phyloP scores from a whole-genome alignment of 2,888 invertebrate species.

The Drosophila robusta region DNA sequence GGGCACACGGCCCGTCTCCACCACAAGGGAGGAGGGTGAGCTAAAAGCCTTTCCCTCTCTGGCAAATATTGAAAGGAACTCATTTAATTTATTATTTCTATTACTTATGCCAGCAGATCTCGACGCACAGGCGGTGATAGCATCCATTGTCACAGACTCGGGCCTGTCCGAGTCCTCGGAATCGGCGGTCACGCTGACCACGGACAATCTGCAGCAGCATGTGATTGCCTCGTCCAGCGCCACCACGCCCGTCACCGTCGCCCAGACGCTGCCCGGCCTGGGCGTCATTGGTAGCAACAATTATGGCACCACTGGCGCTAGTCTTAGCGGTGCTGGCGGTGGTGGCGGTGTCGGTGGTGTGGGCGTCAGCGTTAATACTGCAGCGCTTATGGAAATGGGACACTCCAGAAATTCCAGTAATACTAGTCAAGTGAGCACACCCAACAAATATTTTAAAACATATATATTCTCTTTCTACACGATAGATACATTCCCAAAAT shows the following conservation, averaged over 20 bases:
- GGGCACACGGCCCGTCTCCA: constrained; percentile 82
- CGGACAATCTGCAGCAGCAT: constrained; percentile 79
- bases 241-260: constrained; percentile 53
- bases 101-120: constrained; percentile 54
- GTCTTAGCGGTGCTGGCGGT: constrained; percentile 2
- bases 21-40: constrained; percentile 86
- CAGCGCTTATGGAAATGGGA: constrained; percentile 84
- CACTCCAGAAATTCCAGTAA: constrained; percentile 92
- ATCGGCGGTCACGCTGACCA: constrained; percentile 78
- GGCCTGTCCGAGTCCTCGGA: constrained; percentile 85
- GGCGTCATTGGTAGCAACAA: constrained; percentile 82
- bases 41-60: too few relatives aligned
- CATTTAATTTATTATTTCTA: neutral
- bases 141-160: constrained; percentile 85
- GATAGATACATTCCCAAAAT: too few relatives aligned
- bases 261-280: constrained; percentile 48
- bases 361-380: constrained; percentile 64
- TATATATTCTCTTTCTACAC: too few relatives aligned
- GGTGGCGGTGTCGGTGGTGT: constrained; percentile 42
- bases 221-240: constrained; percentile 73
- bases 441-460: neutral
- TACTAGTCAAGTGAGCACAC: constrained; percentile 88
- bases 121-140: constrained; percentile 79
- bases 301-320: constrained; percentile 75
- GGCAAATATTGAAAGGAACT: neutral